These are phyloP conservation scores for Sturnus vulgaris DNA, from an alignment of 2,113 vertebrate species.

Conservation along the genomic window DNA sequence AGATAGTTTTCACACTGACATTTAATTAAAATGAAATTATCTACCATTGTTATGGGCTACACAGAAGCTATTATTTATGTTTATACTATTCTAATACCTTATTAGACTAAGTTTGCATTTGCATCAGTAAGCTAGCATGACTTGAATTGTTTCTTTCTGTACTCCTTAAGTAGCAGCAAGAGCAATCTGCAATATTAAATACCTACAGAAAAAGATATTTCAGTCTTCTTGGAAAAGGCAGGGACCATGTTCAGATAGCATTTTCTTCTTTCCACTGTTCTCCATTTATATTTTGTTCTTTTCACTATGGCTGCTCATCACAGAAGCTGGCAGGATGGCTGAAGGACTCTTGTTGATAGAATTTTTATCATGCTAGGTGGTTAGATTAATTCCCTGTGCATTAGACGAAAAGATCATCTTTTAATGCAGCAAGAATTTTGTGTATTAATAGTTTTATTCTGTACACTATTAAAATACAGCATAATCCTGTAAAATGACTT, in stretches of 20 bases:
- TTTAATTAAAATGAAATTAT: slow-evolving; percentile 72
- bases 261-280: not conserved
- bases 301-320: not conserved
- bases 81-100: slow-evolving; percentile 62
- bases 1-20: slow-evolving; percentile 40
- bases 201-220: not conserved
- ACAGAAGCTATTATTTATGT: slow-evolving; percentile 58
- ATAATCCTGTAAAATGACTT: not conserved
- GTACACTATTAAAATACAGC: not conserved
- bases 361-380: not conserved
- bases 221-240: not conserved
- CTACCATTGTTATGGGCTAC: slow-evolving; percentile 44
- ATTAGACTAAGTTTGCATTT: slow-evolving; percentile 52
- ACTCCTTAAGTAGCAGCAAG: not conserved
- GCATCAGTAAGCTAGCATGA: slow-evolving; percentile 9
- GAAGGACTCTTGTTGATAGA: not conserved
- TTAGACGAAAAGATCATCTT: not conserved
- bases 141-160: slow-evolving; percentile 44
- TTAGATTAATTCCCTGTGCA: not conserved
- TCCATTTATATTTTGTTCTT: not conserved
- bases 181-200: not conserved
- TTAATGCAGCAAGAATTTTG: not conserved
- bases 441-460: not conserved
- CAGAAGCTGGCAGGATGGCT: not conserved
- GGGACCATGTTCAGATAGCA: not conserved